Evolutionary conservation across 2,888 invertebrate genomes (phyloP).

Genomic region (Plagodis pulveraria): DNA sequence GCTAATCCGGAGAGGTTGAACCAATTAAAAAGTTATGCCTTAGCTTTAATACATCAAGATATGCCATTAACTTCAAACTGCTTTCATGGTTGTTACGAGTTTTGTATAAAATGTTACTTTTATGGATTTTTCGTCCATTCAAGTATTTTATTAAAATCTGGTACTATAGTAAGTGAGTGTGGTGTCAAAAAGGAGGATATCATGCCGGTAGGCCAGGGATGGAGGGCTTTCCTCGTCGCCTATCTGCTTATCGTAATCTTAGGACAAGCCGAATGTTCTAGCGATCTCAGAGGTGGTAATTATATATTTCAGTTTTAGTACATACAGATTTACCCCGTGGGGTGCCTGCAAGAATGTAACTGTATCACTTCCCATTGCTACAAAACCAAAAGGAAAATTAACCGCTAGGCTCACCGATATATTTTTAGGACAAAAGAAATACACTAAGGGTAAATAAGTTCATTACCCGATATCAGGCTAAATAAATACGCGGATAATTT

Average conservation of each 20-base stretch:
- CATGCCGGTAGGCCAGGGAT: slow-evolving; percentile 41
- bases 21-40: slow-evolving; percentile 15
- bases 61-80: slow-evolving; percentile 16
- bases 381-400: too few relatives aligned
- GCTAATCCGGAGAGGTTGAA: slow-evolving; percentile 14
- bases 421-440: neutral
- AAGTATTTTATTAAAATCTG: slow-evolving; percentile 5
- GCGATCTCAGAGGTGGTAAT: slow-evolving; percentile 47
- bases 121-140: slow-evolving; percentile 3
- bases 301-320: neutral
- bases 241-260: slow-evolving; percentile 35
- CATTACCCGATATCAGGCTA: neutral
- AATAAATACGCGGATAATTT: neutral
- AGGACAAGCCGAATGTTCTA: slow-evolving; percentile 33
- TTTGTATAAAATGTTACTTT: slow-evolving; percentile 20
- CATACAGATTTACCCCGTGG: too few relatives aligned
- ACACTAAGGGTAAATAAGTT: neutral
- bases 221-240: slow-evolving; percentile 45
- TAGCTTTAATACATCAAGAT: slow-evolving; percentile 31
- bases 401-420: too few relatives aligned
- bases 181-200: slow-evolving; percentile 23
- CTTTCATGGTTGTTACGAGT: slow-evolving; percentile 19
- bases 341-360: too few relatives aligned
- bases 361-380: too few relatives aligned
- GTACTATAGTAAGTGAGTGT: slow-evolving; percentile 8